Conservation (phyloP, 35 echinoderm and acorn worm species). For the Ophiothrix spiculata region DNA sequence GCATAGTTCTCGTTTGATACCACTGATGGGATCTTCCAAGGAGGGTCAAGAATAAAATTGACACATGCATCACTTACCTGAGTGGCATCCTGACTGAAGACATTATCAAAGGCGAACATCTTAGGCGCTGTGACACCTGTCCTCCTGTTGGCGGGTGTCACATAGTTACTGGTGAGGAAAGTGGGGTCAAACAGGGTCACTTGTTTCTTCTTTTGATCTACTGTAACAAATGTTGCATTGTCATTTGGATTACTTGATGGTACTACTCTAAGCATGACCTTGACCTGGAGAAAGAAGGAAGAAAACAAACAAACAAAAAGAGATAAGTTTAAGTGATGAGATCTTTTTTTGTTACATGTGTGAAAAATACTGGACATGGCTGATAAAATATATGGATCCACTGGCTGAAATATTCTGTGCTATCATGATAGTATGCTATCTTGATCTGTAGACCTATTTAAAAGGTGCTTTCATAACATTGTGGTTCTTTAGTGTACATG, state of each 20-base stretch:
- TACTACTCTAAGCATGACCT: conserved; percentile 92
- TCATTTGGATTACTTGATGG: conserved; percentile 84
- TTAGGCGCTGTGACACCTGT: conserved; percentile 93
- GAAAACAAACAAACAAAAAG: neutral
- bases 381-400: too few species aligned
- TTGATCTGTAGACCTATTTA: too few species aligned
- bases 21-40: too few species aligned
- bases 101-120: conserved; percentile 98
- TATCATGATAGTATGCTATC: too few species aligned
- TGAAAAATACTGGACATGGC: too few species aligned
- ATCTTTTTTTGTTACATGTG: too few species aligned
- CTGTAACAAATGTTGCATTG: conserved; percentile 81
- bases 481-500: too few species aligned
- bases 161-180: conserved; percentile 71
- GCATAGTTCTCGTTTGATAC: too few species aligned
- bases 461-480: too few species aligned
- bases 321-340: too few species aligned
- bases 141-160: conserved; percentile 74
- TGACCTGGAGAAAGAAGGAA: conserved; percentile 55
- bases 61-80: conserved; percentile 79
- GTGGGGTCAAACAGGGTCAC: conserved; percentile 97
- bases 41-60: too few species aligned
- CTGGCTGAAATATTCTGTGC: too few species aligned
- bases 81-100: conserved; percentile 88
- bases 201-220: conserved; percentile 96